Percentiles rank a stretch among this genome's conserved stretches.
Conservation (phyloP, 2,888 invertebrate species). For the Lasioglossum marginatum region DNA sequence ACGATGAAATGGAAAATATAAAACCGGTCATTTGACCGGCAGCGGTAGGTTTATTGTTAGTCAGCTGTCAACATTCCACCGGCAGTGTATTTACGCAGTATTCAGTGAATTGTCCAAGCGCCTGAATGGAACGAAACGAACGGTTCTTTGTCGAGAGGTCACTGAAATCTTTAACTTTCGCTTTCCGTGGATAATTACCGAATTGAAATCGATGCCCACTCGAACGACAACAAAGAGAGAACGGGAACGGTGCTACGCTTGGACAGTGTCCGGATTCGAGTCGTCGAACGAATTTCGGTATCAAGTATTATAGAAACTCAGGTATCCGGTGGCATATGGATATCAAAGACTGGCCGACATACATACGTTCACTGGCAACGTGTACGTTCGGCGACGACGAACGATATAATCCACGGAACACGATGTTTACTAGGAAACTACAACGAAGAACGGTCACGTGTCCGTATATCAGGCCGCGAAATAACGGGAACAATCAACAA, state of each 20-base stretch:
- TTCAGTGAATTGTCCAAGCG: background rate
- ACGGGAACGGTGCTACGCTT: background rate
- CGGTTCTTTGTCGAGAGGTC: background rate
- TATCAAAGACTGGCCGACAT: background rate
- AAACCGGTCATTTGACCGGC: no score
- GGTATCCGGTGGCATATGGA: background rate
- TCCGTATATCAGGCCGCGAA: background rate
- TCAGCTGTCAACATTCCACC: background rate
- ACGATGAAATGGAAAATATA: no score
- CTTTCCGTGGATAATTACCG: constrained; percentile 26
- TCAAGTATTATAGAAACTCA: background rate
- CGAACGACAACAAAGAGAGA: background rate
- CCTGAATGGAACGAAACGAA: background rate
- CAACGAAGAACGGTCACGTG: background rate
- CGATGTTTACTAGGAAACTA: background rate
- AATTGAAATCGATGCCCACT: constrained; percentile 35
- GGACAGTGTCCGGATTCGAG: background rate
- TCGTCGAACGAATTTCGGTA: background rate
- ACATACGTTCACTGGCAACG: background rate
- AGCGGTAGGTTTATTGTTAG: no score
- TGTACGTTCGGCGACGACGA: background rate
- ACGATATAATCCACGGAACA: background rate
- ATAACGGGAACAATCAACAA: background rate
- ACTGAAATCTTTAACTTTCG: constrained; percentile 37
- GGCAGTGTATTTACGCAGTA: background rate